phyloP scores from a whole-genome alignment of 2,888 invertebrate genomes.

The Sepioteuthis lessoniana region DNA sequence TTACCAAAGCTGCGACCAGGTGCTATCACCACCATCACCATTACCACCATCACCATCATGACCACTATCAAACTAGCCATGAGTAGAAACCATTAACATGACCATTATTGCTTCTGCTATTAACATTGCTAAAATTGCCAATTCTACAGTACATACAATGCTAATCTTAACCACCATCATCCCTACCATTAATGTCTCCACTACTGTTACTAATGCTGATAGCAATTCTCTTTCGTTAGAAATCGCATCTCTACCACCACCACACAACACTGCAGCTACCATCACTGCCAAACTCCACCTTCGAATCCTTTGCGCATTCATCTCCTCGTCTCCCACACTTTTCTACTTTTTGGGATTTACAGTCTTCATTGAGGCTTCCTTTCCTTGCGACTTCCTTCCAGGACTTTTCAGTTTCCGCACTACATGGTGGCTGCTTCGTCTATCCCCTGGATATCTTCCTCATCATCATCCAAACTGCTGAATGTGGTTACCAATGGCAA shows the following conservation, averaged over 20 bases:
- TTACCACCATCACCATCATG: neutral
- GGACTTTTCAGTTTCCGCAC: neutral
- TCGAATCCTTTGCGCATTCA: neutral
- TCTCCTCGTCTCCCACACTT: neutral
- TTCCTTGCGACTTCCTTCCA: constrained; percentile 9
- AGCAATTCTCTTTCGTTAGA: neutral
- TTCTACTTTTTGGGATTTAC: neutral
- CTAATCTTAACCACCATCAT: neutral
- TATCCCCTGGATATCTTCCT: neutral
- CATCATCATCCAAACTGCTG: neutral
- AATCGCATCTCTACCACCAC: no score
- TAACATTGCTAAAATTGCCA: neutral
- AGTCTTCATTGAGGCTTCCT: neutral
- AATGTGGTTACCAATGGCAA: neutral
- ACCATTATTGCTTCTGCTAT: neutral
- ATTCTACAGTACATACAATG: neutral
- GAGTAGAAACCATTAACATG: neutral
- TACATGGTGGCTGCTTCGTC: neutral
- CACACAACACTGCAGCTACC: neutral
- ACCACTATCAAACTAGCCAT: neutral
- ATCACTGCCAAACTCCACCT: neutral
- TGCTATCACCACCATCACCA: neutral
- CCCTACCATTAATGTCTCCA: neutral
- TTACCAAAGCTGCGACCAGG: neutral
- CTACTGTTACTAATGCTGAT: neutral